A percentile compares a stretch with the other conserved stretches of the same genome.
Conservation (phyloP, 1,140 invertebrate genomes). For the Maniola jurtina region DNA sequence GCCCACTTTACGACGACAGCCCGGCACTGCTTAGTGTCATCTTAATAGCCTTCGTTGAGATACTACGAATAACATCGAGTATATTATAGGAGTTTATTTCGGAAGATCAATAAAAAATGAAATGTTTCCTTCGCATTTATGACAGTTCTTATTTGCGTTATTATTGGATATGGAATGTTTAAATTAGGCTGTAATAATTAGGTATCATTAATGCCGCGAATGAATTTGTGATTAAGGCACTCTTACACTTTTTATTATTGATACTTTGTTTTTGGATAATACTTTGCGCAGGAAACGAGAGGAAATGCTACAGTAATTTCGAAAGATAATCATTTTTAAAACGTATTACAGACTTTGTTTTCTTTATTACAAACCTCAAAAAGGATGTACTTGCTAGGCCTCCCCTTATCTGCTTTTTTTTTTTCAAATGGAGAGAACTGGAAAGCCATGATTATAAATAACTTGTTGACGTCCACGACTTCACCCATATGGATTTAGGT, state of each 20-base stretch:
- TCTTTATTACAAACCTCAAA: too few relatives aligned
- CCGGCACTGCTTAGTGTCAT: slow-evolving; percentile 9
- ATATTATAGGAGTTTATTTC: background rate
- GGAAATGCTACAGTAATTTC: too few relatives aligned
- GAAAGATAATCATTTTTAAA: too few relatives aligned
- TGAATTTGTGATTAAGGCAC: background rate
- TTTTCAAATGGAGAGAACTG: too few relatives aligned
- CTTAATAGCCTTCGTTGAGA: slow-evolving; percentile 13
- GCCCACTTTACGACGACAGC: slow-evolving; percentile 12
- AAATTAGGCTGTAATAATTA: background rate
- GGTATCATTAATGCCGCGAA: background rate
- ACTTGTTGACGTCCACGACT: too few relatives aligned
- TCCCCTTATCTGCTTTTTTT: too few relatives aligned
- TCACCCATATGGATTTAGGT: too few relatives aligned
- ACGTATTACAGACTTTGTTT: too few relatives aligned
- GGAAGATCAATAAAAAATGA: slow-evolving; percentile 1
- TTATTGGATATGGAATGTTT: slow-evolving; percentile 4
- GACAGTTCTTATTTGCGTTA: slow-evolving; percentile 1
- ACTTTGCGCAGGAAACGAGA: too few relatives aligned
- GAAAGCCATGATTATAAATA: too few relatives aligned
- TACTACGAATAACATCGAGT: slow-evolving; percentile 8
- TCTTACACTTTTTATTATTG: background rate
- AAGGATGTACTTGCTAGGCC: too few relatives aligned
- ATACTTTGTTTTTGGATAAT: background rate
- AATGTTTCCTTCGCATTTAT: background rate